Evolutionary conservation across 2,888 invertebrate genomes (phyloP).

Genomic region (Nomada ferruginata): DNA sequence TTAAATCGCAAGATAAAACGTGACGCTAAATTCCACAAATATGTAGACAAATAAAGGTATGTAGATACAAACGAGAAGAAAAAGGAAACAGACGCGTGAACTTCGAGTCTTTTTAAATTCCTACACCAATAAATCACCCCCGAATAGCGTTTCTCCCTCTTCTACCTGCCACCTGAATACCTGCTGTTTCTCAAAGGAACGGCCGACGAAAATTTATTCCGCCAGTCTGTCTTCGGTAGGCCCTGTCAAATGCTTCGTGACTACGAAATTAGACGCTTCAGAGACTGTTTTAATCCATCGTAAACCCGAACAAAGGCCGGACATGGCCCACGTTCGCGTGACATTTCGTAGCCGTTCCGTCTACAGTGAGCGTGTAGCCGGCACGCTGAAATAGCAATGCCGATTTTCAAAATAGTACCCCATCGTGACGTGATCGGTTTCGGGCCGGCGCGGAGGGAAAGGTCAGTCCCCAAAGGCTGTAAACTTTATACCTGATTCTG

Average conservation of each 20-base stretch:
- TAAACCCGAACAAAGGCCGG: neutral
- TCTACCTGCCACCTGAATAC: neutral
- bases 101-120: neutral
- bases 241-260: too few species aligned
- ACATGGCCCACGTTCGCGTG: constrained; percentile 1
- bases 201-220: neutral
- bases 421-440: neutral
- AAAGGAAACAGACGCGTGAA: too few species aligned
- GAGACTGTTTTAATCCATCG: neutral
- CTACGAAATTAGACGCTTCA: neutral
- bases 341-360: constrained; percentile 24
- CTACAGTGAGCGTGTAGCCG: neutral
- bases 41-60: too few species aligned
- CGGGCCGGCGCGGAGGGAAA: constrained; percentile 37
- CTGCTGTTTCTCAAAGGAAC: neutral
- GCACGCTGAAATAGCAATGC: neutral
- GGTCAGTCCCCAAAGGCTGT: constrained; percentile 52
- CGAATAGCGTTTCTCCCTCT: neutral
- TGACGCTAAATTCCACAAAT: too few species aligned
- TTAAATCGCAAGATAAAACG: neutral
- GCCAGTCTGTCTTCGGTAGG: neutral
- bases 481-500: constrained; percentile 46
- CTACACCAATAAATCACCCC: neutral
- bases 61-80: too few species aligned
- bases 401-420: constrained; percentile 5